phyloP scores from a whole-genome alignment of 2,888 invertebrate genomes.

The Folsomia manolachei region DNA sequence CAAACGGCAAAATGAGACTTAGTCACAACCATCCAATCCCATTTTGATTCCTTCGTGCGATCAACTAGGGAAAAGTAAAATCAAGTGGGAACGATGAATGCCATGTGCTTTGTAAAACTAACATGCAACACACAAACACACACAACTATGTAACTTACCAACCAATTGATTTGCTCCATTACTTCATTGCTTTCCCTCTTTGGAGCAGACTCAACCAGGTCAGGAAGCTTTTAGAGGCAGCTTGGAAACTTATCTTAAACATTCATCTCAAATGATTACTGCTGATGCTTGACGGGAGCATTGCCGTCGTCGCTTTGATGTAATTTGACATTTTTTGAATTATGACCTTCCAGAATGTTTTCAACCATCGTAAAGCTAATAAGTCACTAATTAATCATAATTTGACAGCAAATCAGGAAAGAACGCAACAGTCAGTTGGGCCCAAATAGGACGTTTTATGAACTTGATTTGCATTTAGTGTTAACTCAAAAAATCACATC shows the following conservation, averaged over 20 bases:
- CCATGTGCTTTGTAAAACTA: conserved; percentile 19
- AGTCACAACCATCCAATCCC: not conserved
- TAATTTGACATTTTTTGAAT: conserved; percentile 10
- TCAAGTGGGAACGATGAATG: not conserved
- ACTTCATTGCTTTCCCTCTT: not conserved
- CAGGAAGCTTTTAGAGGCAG: conserved; percentile 1
- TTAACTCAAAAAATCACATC: too few species aligned
- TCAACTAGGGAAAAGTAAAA: too few species aligned
- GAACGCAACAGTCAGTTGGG: too few species aligned
- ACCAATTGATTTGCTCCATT: conserved; percentile 14
- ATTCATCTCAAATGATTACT: conserved; percentile 14
- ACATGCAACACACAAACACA: too few species aligned
- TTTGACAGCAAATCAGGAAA: too few species aligned
- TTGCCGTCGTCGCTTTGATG: not conserved
- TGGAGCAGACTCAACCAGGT: not conserved
- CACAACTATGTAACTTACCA: conserved; percentile 15
- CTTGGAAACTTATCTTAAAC: conserved; percentile 1
- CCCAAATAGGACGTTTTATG: too few species aligned
- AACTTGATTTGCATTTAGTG: too few species aligned
- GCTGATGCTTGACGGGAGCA: too few species aligned
- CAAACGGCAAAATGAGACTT: not conserved
- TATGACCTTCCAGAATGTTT: not conserved
- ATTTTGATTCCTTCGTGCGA: conserved; percentile 2
- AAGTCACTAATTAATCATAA: too few species aligned
- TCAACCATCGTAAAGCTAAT: not conserved